Conservation (phyloP, 2,888 invertebrate genomes). For the Zaprionus lineosus region DNA sequence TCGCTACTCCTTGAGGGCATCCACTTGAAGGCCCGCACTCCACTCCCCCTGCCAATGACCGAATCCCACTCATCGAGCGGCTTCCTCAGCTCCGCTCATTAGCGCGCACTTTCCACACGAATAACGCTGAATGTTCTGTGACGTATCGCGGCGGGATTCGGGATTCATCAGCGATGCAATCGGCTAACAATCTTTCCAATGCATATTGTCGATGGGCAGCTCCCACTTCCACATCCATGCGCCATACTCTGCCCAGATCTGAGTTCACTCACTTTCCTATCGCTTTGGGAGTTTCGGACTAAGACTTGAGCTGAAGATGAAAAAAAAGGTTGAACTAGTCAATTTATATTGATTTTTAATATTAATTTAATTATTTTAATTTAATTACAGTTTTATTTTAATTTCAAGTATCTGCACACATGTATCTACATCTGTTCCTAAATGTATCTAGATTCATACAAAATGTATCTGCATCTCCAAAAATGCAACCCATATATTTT, state of each 20-base stretch:
- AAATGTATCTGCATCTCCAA: no score
- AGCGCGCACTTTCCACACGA: conserved; percentile 76
- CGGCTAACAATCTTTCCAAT: conserved; percentile 46
- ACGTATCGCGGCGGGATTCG: conserved; percentile 63
- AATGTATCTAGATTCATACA: no score
- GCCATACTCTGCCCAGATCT: neutral
- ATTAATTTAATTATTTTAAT: no score
- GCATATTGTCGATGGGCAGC: conserved; percentile 2
- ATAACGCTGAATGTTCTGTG: conserved; percentile 77
- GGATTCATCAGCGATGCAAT: conserved; percentile 55
- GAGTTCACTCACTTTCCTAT: no score
- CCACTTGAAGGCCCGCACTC: neutral
- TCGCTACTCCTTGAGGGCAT: conserved; percentile 14
- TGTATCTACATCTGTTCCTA: no score
- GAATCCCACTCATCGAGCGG: neutral
- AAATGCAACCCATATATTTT: no score
- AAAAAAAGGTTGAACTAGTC: no score
- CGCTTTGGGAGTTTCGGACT: no score
- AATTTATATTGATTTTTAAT: no score
- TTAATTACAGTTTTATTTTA: no score
- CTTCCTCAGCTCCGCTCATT: conserved; percentile 53
- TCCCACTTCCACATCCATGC: neutral
- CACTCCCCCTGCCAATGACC: neutral
- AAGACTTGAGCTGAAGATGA: no score
- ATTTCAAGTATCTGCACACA: no score